Base-by-base conservation (phyloP, 2,888 invertebrate species). In the Pristionchus fissidentatus region DNA sequence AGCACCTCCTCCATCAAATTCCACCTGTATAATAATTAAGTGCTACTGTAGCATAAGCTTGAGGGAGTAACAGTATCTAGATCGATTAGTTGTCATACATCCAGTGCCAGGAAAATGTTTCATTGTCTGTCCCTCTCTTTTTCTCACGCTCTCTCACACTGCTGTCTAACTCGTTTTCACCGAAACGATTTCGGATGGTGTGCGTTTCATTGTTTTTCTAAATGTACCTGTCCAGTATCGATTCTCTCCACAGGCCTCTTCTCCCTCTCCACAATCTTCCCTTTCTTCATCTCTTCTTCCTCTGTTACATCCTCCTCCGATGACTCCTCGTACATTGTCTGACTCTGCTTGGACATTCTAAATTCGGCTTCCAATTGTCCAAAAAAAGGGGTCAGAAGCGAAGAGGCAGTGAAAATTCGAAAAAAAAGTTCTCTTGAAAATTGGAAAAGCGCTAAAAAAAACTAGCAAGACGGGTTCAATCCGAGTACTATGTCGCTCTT, bases 261-360 rank as follows among this genome's bases (percentile, higher is more conserved):
- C 75, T 3, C 10, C 70, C n/a, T 35, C 26, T 57, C 57, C 26
- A 55, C 79, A 10, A 29, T 77, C 35, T 32, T 49, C 29, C 57
- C 79, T 57, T 79, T 57, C 7, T 22, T 57, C 41, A 38, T 79
- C 41, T 41, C 5, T n/a, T 49, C 32, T 26, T 49, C 49, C 15
- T 22, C 55, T 41, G 55, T 41, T 0, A 49, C 79, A n/a, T 57
- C 79, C 8, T 79, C 79, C 32, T 79, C 79, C 5, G n/a, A 7
- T n/a, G 55, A 55, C n/a, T 79, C 79, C 15, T 29, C 57, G n/a
- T 79, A 79, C 79, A 79, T 79, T 29, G 49, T 49, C 26, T n/a
- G 75, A 29, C 32, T 32, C n/a, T 19, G 46, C 22, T n/a, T 62
- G 7, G 62, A 8, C 81, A 60, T 55, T 38, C 81, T 62, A 22